Conservation (phyloP, 2,797 vertebrate species). For the Prunella strophiata region DNA sequence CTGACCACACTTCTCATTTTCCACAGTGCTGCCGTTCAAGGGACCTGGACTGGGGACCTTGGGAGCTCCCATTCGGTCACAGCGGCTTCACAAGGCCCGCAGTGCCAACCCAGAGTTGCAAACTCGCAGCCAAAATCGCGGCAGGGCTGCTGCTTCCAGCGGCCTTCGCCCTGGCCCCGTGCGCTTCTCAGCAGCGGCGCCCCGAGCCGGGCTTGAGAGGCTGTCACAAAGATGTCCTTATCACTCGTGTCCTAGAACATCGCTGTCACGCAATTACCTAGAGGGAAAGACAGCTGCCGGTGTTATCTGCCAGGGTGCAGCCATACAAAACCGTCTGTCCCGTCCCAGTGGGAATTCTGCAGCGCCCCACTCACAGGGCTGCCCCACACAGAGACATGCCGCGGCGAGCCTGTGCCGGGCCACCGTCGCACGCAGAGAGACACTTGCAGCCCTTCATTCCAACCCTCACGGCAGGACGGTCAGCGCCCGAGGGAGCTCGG, state of each 20-base stretch:
- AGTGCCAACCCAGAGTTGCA: neutral
- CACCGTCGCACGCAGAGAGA: rapidly evolving
- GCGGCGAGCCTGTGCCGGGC: rapidly evolving
- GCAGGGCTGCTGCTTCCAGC: neutral
- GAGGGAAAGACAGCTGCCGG: no score
- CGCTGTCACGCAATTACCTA: neutral
- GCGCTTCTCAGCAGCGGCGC: neutral
- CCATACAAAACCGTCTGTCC: rapidly evolving
- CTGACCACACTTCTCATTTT: neutral
- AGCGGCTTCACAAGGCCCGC: rapidly evolving
- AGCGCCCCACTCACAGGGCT: rapidly evolving
- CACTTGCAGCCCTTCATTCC: neutral
- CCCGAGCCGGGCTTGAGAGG: neutral
- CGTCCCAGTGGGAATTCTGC: rapidly evolving
- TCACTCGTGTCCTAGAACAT: no score
- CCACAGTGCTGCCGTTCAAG: neutral
- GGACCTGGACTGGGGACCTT: no score
- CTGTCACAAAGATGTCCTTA: neutral
- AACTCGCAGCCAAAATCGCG: rapidly evolving
- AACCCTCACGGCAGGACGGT: rapidly evolving
- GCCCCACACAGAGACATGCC: rapidly evolving
- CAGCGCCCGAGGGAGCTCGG: rapidly evolving
- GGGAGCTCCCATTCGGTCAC: rapidly evolving
- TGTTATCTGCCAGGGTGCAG: rapidly evolving
- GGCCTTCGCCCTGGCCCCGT: no score